These are phyloP conservation scores for Ammodytes marinus DNA, from an alignment of 2,113 vertebrate genomes.

Conservation along the genomic window DNA sequence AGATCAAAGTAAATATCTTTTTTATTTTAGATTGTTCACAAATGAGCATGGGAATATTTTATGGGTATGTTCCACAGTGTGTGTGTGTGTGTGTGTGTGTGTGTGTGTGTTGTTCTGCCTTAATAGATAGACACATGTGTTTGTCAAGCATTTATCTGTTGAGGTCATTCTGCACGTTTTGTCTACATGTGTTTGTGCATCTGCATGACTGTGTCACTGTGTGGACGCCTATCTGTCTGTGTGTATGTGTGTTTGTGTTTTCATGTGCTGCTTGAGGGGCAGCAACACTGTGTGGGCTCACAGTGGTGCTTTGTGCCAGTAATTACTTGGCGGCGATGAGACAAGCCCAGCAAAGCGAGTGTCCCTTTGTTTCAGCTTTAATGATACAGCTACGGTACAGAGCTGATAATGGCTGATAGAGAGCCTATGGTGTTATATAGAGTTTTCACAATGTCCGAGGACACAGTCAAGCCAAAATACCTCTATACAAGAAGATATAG, in stretches of 20 bases:
- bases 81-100: not conserved
- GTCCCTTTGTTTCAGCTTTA: constrained; percentile 57
- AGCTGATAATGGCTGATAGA: constrained; percentile 33
- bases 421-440: constrained; percentile 6
- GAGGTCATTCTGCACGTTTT: not conserved
- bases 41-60: not conserved
- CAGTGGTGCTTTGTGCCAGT: constrained; percentile 55
- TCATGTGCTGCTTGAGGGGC: constrained; percentile 31
- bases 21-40: not conserved
- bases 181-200: not conserved
- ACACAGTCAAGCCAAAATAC: constrained; percentile 7
- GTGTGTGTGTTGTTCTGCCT: not conserved
- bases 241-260: constrained; percentile 30
- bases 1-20: not conserved
- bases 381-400: constrained; percentile 40
- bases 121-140: not conserved
- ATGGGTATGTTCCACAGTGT: not conserved
- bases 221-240: not conserved
- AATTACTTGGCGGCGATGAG: constrained; percentile 64
- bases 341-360: constrained; percentile 54
- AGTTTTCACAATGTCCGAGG: constrained; percentile 3
- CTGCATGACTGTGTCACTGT: constrained; percentile 4
- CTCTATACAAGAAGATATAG: not conserved
- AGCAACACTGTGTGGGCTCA: constrained; percentile 43
- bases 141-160: not conserved